A percentile compares a stretch with the other conserved stretches of the same genome.
Evolutionary conservation across 2,888 invertebrate genomes (phyloP).

Genomic region (Icerya purchasi): DNA sequence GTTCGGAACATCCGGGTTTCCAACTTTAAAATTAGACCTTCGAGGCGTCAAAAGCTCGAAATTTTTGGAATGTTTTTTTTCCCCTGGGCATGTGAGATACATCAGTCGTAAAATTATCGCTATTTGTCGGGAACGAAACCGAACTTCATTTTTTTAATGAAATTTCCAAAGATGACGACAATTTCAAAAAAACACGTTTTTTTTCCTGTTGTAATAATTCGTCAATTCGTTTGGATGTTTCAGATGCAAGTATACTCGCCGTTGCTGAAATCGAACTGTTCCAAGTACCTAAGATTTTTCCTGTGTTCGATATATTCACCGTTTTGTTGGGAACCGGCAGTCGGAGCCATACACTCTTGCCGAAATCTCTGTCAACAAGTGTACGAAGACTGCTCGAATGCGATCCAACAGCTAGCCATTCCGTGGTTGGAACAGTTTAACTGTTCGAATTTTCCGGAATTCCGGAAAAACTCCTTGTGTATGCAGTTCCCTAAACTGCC

Average conservation of each 20-base stretch:
- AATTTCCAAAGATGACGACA: too few relatives aligned
- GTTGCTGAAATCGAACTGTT: conserved; percentile 57
- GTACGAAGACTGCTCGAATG: conserved; percentile 44
- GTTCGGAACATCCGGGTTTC: too few relatives aligned
- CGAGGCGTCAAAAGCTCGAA: too few relatives aligned
- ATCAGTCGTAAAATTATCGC: too few relatives aligned
- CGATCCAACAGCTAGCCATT: conserved; percentile 37
- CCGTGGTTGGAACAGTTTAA: conserved; percentile 51
- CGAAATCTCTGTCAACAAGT: conserved; percentile 64
- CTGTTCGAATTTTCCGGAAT: conserved; percentile 58
- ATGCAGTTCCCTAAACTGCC: conserved; percentile 38
- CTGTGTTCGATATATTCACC: conserved; percentile 79
- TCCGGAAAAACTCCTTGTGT: conserved; percentile 45
- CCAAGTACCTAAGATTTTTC: conserved; percentile 58
- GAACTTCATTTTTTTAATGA: too few relatives aligned
- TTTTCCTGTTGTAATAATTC: neutral
- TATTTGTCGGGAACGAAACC: too few relatives aligned
- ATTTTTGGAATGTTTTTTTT: too few relatives aligned
- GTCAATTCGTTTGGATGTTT: conserved; percentile 24
- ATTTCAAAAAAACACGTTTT: too few relatives aligned
- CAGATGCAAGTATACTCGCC: conserved; percentile 50
- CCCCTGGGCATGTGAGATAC: too few relatives aligned
- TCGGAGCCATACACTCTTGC: conserved; percentile 66
- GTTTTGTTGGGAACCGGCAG: conserved; percentile 69
- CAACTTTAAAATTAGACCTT: too few relatives aligned